A percentile compares a stretch with the other conserved stretches of the same genome.
Evolutionary conservation across 2,113 vertebrate species (phyloP).

Genomic region (Suncus etruscus): DNA sequence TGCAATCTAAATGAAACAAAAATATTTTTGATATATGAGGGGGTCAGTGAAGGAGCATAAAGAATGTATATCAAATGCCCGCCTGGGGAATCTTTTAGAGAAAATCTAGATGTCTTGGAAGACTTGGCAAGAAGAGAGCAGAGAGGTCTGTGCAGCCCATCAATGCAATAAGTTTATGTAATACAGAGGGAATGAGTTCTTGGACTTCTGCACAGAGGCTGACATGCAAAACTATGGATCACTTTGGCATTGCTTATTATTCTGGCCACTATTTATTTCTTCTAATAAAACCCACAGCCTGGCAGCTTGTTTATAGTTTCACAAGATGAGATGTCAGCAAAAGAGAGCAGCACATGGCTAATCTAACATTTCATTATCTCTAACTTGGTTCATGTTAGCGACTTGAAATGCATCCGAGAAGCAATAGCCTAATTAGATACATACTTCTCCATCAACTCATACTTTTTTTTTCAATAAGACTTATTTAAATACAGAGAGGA

Average conservation of each 20-base stretch:
- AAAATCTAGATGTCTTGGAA: slow-evolving; percentile 42
- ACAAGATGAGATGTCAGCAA: not conserved
- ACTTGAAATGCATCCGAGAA: slow-evolving; percentile 46
- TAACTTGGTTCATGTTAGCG: not conserved
- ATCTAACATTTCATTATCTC: slow-evolving; percentile 19
- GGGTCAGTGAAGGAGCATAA: not conserved
- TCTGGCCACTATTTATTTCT: slow-evolving; percentile 15
- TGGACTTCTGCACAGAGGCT: not conserved
- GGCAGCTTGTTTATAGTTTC: not conserved
- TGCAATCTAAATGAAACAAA: slow-evolving; percentile 67
- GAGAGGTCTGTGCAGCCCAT: not conserved
- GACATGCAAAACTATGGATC: not conserved
- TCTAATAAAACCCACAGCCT: slow-evolving; percentile 49
- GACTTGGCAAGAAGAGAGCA: not conserved
- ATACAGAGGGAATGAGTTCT: slow-evolving; percentile 11
- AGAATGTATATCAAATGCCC: not conserved
- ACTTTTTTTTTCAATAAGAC: slow-evolving; percentile 60
- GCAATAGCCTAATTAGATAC: slow-evolving; percentile 38
- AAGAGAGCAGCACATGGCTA: not conserved
- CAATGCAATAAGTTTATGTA: slow-evolving; percentile 4
- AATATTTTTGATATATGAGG: slow-evolving; percentile 44
- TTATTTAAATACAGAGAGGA: not conserved
- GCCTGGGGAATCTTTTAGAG: not conserved
- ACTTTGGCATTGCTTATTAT: not conserved
- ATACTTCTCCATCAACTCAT: slow-evolving; percentile 15